phyloP scores from a whole-genome alignment of 2,888 invertebrate genomes.

The Acanthoscelides obtectus region DNA sequence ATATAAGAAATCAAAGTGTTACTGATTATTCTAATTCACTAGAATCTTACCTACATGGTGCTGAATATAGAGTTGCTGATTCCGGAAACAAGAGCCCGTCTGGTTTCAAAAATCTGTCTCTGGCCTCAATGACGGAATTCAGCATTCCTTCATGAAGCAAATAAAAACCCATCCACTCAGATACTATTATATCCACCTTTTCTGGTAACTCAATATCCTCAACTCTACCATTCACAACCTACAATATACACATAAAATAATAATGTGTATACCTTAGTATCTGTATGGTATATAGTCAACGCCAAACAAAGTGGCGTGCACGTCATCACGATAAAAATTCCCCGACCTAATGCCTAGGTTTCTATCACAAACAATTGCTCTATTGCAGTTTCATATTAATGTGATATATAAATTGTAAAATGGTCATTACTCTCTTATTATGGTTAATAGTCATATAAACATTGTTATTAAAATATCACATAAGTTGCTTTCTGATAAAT shows the following conservation, averaged over 20 bases:
- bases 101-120: constrained; percentile 73
- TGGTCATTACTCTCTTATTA: no score
- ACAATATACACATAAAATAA: constrained; percentile 17
- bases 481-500: no score
- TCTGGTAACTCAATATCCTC: constrained; percentile 69
- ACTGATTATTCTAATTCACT: neutral
- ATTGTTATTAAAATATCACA: no score
- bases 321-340: no score
- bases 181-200: constrained; percentile 84
- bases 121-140: constrained; percentile 78
- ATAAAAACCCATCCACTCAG: constrained; percentile 99
- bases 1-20: no score
- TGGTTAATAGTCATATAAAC: no score
- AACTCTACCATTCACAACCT: constrained; percentile 70
- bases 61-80: constrained; percentile 62
- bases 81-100: constrained; percentile 74
- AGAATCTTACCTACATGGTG: constrained; percentile 50
- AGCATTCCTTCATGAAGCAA: constrained; percentile 94
- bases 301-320: no score
- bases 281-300: no score
- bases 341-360: no score
- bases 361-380: no score
- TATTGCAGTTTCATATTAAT: no score
- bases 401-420: no score
- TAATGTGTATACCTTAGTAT: constrained; percentile 16